Evolutionary conservation across 1,140 invertebrate genomes (phyloP), one percentile per base, ranked within the genome.

Genomic region (Meloidogyne floridensis): DNA sequence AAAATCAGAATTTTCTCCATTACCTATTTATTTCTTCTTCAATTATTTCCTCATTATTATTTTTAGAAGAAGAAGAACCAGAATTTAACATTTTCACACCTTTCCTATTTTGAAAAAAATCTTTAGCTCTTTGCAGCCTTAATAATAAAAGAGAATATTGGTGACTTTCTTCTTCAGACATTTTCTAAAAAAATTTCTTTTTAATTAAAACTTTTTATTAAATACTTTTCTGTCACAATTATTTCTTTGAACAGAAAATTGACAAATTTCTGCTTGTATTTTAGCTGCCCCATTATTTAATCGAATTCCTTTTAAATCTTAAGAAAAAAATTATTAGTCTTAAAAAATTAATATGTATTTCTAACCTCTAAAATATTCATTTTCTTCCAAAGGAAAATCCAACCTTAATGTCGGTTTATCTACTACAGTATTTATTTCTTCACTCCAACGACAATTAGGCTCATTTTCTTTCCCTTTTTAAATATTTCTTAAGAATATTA

Each of bases 181-280:
- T 84, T 80, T 72, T 85, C 83, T 84, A 1, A 80, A 72, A 20
- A 54, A 75, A 75, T 84, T 56, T 79, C 7, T n/a, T 65, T 76
- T 76, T 53, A 8, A 51, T 18, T 42, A 43, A 32, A 32, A 74
- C 0, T n/a, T 4, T 42, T 77, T 56, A 10, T 42, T 11, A 10
- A 51, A 32, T 7, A 84, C 83, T 71, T 85, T 75, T 78, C 72
- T 80, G 20, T 84, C 78, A 72, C 83, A 84, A 81, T 84, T 72
- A 11, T 72, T 82, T 72, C 82, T 80, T 81, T 84, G 82, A 8
- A 72, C 42, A 18, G 65, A 13, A 51, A 80, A 84, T 56, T 84
- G 84, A 56, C 83, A 84, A 18, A 84, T 84, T 82, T 84, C 69
- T 42, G 74, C 80, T 13, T 76, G 74, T 11, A 84, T 15, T 75